Evolutionary conservation across 2,113 vertebrate genomes (phyloP).

Genomic region (Canis aureus): DNA sequence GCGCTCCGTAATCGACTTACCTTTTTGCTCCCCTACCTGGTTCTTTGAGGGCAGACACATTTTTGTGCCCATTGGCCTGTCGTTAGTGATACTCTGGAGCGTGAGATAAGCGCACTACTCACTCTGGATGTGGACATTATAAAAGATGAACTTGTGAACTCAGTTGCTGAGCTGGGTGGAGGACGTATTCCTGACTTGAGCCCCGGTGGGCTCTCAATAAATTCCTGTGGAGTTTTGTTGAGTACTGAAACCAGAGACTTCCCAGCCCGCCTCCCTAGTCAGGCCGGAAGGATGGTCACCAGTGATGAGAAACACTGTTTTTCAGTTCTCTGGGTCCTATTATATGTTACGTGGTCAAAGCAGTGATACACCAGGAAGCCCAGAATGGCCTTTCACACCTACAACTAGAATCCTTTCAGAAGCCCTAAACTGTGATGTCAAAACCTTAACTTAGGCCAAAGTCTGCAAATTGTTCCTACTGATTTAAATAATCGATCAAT

Average conservation of each 20-base stretch:
- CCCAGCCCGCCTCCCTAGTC: not conserved
- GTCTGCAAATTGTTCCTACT: not conserved
- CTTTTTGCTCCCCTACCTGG: not conserved
- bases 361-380: not conserved
- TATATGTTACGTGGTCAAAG: not conserved
- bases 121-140: not conserved
- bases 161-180: not conserved
- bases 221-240: not conserved
- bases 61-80: not conserved
- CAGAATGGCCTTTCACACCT: not conserved
- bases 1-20: not conserved
- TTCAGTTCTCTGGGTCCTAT: not conserved
- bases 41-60: not conserved
- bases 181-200: not conserved
- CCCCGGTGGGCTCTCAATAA: not conserved
- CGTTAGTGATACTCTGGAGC: not conserved
- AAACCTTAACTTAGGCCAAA: conserved; percentile 23
- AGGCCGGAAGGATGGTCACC: not conserved
- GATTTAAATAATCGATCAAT: not conserved
- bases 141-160: not conserved
- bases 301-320: not conserved
- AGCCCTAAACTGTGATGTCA: not conserved
- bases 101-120: not conserved
- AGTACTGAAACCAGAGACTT: not conserved
- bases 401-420: not conserved